phyloP scores from a whole-genome alignment of 2,113 vertebrate genomes.

The Clinocottus analis region DNA sequence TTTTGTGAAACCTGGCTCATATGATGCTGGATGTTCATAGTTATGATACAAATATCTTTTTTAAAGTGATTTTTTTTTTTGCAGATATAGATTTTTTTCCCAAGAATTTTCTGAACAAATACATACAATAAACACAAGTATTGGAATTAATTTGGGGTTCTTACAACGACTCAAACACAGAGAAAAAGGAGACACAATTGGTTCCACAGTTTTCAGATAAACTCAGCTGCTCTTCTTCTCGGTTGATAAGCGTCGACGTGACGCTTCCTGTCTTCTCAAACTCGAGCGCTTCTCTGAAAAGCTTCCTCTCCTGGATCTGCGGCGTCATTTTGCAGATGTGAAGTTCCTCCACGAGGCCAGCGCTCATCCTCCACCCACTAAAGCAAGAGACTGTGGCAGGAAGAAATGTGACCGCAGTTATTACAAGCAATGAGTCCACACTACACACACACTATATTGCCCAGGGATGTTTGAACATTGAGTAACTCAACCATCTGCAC shows the following conservation, averaged over 20 bases:
- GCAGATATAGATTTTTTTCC: too few relatives aligned
- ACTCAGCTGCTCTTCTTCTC: not conserved
- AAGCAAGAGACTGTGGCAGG: conserved; percentile 57
- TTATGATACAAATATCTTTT: too few relatives aligned
- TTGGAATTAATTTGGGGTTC: too few relatives aligned
- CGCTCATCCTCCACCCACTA: conserved; percentile 43
- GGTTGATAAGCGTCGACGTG: conserved; percentile 1
- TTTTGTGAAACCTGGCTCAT: too few relatives aligned
- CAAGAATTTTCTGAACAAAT: too few relatives aligned
- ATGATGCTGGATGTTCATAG: too few relatives aligned
- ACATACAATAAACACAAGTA: too few relatives aligned
- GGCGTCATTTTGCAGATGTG: conserved; percentile 32
- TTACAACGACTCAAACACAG: too few relatives aligned
- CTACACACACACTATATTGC: conserved; percentile 52
- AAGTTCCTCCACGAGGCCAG: conserved; percentile 5
- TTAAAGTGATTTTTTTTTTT: too few relatives aligned
- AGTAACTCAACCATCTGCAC: conserved; percentile 67
- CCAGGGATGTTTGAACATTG: conserved; percentile 68
- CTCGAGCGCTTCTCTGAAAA: not conserved
- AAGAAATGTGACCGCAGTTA: conserved; percentile 66
- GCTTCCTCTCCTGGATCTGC: conserved; percentile 17
- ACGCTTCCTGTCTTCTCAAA: conserved; percentile 16
- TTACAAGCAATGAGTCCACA: conserved; percentile 68
- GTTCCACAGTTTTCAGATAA: too few relatives aligned
- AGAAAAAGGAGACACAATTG: too few relatives aligned